phyloP scores from a whole-genome alignment of 2,888 invertebrate species.

The Dicyrtoma fusca region DNA sequence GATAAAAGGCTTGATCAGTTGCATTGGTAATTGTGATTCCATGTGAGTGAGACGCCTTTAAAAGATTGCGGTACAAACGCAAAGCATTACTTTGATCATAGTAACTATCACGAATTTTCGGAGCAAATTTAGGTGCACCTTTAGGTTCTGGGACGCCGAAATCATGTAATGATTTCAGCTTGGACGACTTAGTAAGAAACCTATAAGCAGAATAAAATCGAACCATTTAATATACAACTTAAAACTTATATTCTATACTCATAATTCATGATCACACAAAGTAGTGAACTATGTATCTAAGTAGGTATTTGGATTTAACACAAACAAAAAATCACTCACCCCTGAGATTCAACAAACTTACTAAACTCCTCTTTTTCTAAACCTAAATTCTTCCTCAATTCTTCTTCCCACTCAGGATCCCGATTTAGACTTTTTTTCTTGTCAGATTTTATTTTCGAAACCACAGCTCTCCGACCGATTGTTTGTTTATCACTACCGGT shows the following conservation, averaged over 20 bases:
- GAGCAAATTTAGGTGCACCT: slow-evolving; percentile 23
- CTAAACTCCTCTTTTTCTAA: slow-evolving; percentile 9
- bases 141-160: slow-evolving; percentile 25
- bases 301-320: too few species aligned
- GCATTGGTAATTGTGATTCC: slow-evolving; percentile 9
- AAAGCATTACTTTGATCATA: slow-evolving; percentile 18
- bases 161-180: slow-evolving; percentile 14
- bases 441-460: background rate
- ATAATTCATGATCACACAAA: too few species aligned
- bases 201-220: slow-evolving; percentile 10
- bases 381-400: background rate
- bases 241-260: too few species aligned
- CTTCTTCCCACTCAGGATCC: slow-evolving; percentile 17
- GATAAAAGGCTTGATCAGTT: slow-evolving; percentile 27
- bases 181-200: slow-evolving; percentile 2
- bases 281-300: too few species aligned
- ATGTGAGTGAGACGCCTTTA: background rate
- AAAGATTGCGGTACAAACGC: slow-evolving; percentile 25
- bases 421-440: background rate
- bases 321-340: slow-evolving; percentile 2
- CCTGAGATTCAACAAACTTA: slow-evolving; percentile 17
- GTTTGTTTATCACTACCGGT: too few species aligned
- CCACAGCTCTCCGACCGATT: too few species aligned
- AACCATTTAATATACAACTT: too few species aligned
- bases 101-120: background rate